These are phyloP conservation scores for Epinephelus cyanopodus DNA, from an alignment of 2,113 vertebrate genomes.

Conservation along the genomic window DNA sequence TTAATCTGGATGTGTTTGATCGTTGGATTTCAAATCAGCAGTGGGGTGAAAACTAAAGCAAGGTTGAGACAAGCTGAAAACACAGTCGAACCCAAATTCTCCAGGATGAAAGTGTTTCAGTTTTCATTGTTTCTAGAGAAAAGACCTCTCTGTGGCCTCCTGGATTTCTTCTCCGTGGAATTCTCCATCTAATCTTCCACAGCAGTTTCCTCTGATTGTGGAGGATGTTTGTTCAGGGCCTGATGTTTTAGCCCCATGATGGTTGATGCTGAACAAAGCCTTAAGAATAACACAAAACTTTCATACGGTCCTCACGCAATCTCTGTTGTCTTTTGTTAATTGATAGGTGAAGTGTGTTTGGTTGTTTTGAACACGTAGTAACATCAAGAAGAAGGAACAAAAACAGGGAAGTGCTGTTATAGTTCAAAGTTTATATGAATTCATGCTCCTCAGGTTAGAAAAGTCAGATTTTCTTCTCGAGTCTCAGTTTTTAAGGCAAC, in stretches of 20 bases:
- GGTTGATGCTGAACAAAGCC: neutral
- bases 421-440: no score
- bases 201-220: constrained; percentile 34
- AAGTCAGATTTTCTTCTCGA: neutral
- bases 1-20: no score
- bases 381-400: neutral
- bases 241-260: neutral
- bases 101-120: neutral
- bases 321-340: neutral
- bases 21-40: no score
- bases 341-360: neutral
- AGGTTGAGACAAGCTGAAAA: neutral
- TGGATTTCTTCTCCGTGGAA: no score
- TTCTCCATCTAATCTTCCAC: constrained; percentile 8
- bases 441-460: no score
- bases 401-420: neutral
- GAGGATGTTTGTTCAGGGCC: constrained; percentile 25
- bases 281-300: neutral
- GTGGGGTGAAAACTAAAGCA: no score
- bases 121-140: neutral
- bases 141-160: neutral
- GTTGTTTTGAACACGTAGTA: neutral
- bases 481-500: no score
- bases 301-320: neutral
- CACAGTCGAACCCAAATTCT: no score